phyloP scores from a whole-genome alignment of 2,888 invertebrate species.

The Cylloceria caligata region DNA sequence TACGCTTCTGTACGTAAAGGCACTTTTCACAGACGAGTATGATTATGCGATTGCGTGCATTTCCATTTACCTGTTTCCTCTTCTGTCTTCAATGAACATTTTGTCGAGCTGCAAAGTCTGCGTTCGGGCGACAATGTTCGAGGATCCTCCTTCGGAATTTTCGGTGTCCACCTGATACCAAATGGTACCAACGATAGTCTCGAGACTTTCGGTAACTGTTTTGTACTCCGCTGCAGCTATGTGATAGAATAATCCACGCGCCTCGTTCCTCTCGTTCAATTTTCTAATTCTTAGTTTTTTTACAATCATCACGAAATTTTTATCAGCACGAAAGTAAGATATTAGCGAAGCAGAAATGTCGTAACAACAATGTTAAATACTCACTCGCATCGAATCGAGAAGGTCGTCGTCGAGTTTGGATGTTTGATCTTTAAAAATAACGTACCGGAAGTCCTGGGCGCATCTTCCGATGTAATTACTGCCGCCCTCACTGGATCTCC shows the following conservation, averaged over 20 bases:
- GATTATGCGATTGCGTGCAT: not conserved
- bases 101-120: slow-evolving; percentile 74
- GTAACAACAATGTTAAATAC: slow-evolving; percentile 72
- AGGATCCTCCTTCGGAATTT: slow-evolving; percentile 68
- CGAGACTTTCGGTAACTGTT: slow-evolving; percentile 67
- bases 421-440: slow-evolving; percentile 84
- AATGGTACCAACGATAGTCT: slow-evolving; percentile 71
- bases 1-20: not conserved
- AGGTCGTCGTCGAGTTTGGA: slow-evolving; percentile 82
- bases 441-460: slow-evolving; percentile 84
- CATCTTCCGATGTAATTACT: slow-evolving; percentile 84
- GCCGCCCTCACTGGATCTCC: slow-evolving; percentile 86
- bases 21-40: not conserved
- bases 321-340: not conserved
- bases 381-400: slow-evolving; percentile 86
- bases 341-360: not conserved
- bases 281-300: slow-evolving; percentile 68
- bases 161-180: slow-evolving; percentile 73
- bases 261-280: slow-evolving; percentile 73
- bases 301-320: not conserved
- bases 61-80: slow-evolving; percentile 77
- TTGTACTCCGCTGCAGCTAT: slow-evolving; percentile 77
- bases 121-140: slow-evolving; percentile 64
- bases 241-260: slow-evolving; percentile 74
- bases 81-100: slow-evolving; percentile 79